These are phyloP conservation scores for Drosophila suzukii DNA, from an alignment of 1,140 invertebrate genomes.

Conservation along the genomic window DNA sequence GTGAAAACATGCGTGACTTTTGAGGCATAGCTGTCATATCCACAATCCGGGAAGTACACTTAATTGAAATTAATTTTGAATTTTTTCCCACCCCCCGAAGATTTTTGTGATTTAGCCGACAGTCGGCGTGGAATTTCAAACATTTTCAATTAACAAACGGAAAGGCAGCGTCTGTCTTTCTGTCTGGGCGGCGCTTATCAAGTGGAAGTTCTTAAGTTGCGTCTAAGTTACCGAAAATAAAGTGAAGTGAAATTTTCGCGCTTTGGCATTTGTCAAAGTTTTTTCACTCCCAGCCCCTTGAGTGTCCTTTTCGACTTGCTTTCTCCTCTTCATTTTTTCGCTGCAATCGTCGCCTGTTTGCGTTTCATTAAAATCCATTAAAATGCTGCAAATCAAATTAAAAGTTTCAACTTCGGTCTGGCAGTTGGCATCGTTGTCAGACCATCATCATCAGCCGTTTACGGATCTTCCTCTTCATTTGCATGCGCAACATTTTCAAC, in stretches of 20 bases:
- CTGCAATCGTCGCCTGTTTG: slow-evolving; percentile 65
- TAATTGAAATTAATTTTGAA: slow-evolving; percentile 82
- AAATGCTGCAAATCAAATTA: slow-evolving; percentile 84
- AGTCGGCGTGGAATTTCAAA: slow-evolving; percentile 78
- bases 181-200: slow-evolving; percentile 53
- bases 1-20: slow-evolving; percentile 51
- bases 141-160: slow-evolving; percentile 77
- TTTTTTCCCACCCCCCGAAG: slow-evolving; percentile 42
- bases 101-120: slow-evolving; percentile 30
- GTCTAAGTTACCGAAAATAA: slow-evolving; percentile 72
- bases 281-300: slow-evolving; percentile 28
- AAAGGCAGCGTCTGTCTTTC: slow-evolving; percentile 12
- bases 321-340: slow-evolving; percentile 1
- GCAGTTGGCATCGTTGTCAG: slow-evolving; percentile 62
- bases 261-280: slow-evolving; percentile 82
- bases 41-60: slow-evolving; percentile 57
- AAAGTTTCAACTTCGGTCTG: slow-evolving; percentile 71
- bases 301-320: slow-evolving; percentile 62
- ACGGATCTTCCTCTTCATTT: slow-evolving; percentile 65
- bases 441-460: slow-evolving; percentile 56
- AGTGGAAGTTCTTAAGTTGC: slow-evolving; percentile 57
- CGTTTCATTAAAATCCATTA: slow-evolving; percentile 83
- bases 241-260: slow-evolving; percentile 79
- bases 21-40: slow-evolving; percentile 80
- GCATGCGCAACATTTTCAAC: slow-evolving; percentile 64